These are phyloP conservation scores for Solenopsis fugax DNA, from an alignment of 1,140 invertebrate genomes.

Conservation along the genomic window DNA sequence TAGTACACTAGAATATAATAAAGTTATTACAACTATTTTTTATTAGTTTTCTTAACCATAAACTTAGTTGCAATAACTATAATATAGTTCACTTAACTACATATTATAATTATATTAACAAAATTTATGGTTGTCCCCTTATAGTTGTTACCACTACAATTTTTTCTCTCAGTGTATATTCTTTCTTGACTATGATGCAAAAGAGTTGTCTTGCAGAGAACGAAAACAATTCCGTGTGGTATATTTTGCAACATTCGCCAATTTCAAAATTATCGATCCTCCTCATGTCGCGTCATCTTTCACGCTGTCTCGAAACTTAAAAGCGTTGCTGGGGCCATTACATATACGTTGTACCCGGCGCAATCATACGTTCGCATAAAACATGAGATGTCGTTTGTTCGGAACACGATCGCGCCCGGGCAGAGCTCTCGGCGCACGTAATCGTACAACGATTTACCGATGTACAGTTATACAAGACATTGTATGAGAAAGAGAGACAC, in stretches of 20 bases:
- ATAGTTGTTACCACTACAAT: no score
- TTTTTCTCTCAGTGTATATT: no score
- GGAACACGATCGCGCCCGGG: conserved; percentile 43
- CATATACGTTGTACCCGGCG: background rate
- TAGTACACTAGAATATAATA: no score
- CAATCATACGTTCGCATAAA: conserved; percentile 59
- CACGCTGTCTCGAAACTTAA: conserved; percentile 32
- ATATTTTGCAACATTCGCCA: background rate
- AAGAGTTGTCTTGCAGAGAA: background rate
- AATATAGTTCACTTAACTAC: no score
- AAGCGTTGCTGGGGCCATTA: conserved; percentile 26
- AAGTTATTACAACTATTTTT: no score
- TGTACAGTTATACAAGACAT: conserved; percentile 55
- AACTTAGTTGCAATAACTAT: no score
- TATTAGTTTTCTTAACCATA: no score
- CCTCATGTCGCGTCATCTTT: conserved; percentile 24
- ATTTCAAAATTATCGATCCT: conserved; percentile 19
- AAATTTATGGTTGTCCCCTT: no score
- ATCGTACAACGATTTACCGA: conserved; percentile 41
- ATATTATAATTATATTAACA: no score
- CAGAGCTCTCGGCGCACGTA: conserved; percentile 4
- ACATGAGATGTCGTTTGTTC: conserved; percentile 62
- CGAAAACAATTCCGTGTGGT: background rate
- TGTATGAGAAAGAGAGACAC: conserved; percentile 24
- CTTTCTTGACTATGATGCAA: background rate